These are phyloP conservation scores for Steromphala cineraria DNA, from an alignment of 2,888 invertebrate species.

Conservation along the genomic window DNA sequence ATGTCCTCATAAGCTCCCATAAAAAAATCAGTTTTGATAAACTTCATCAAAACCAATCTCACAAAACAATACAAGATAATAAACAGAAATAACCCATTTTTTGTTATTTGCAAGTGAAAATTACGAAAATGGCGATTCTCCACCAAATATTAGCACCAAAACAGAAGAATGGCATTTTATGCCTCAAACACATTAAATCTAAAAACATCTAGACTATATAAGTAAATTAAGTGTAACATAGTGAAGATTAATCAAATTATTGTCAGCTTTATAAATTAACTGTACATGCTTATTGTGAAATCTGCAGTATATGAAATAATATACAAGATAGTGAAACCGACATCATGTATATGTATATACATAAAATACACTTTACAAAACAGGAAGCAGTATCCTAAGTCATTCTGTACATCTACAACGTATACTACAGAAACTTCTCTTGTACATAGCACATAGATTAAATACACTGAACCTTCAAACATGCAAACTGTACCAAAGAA, in stretches of 20 bases:
- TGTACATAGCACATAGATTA: too few species aligned
- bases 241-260: background rate
- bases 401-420: background rate
- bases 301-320: background rate
- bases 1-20: too few species aligned
- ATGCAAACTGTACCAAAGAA: too few species aligned
- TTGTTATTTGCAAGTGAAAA: background rate
- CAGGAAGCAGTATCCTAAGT: background rate
- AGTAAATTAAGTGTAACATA: background rate
- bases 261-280: background rate
- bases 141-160: conserved; percentile 18
- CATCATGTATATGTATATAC: background rate
- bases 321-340: background rate
- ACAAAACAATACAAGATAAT: background rate
- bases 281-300: background rate
- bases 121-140: background rate
- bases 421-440: background rate
- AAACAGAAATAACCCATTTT: background rate
- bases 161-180: background rate
- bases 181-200: background rate
- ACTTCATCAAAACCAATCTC: too few species aligned
- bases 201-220: conserved; percentile 13
- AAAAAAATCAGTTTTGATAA: too few species aligned
- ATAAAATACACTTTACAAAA: background rate
- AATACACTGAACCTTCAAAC: too few species aligned